These are phyloP conservation scores for Gryllus bimaculatus DNA, from an alignment of 1,140 invertebrate species.

Conservation along the genomic window DNA sequence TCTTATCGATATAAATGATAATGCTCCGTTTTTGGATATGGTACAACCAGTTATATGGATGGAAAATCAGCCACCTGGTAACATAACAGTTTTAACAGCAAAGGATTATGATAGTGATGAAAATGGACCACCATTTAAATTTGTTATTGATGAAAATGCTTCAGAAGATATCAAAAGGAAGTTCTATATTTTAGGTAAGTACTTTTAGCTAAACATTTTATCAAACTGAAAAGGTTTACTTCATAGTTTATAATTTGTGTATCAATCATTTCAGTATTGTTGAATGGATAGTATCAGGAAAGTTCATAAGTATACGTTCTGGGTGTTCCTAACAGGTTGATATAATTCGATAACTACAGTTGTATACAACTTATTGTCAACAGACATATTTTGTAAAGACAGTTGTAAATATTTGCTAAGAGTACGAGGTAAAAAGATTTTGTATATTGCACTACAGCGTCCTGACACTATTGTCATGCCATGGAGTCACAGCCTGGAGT, in stretches of 20 bases:
- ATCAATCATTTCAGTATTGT: not conserved
- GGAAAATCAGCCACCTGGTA: conserved; percentile 60
- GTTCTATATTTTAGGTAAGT: conserved; percentile 46
- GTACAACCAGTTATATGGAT: conserved; percentile 68
- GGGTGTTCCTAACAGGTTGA: too few species aligned
- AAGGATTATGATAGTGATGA: conserved; percentile 67
- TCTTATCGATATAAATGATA: conserved; percentile 80
- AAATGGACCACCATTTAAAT: conserved; percentile 75
- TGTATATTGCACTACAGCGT: too few species aligned
- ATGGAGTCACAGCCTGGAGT: too few species aligned
- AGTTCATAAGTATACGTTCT: too few species aligned
- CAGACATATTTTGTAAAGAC: too few species aligned
- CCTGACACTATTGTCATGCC: too few species aligned
- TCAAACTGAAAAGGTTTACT: too few species aligned
- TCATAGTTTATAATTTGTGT: not conserved
- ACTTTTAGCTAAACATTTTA: not conserved
- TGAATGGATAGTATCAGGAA: not conserved
- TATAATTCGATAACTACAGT: too few species aligned
- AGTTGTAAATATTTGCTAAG: too few species aligned
- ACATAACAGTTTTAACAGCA: conserved; percentile 59
- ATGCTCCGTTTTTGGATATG: conserved; percentile 74
- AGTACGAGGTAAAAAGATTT: too few species aligned
- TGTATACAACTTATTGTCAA: too few species aligned
- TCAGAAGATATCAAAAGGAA: conserved; percentile 55
- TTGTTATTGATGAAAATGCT: conserved; percentile 55